These are phyloP conservation scores for Microplitis mediator DNA, from an alignment of 1,140 invertebrate species.

Conservation along the genomic window DNA sequence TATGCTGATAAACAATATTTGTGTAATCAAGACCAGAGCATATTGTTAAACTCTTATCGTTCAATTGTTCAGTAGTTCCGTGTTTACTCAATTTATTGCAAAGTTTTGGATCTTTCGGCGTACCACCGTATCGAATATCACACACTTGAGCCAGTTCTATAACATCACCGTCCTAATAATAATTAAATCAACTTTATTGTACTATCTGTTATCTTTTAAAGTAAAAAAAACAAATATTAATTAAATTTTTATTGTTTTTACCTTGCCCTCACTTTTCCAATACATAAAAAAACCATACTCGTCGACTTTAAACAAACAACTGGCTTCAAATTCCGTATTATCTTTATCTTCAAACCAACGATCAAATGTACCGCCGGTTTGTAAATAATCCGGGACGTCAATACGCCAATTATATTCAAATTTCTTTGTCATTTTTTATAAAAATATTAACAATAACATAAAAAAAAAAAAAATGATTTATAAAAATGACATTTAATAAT, in stretches of 20 bases:
- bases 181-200: not conserved
- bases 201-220: not conserved
- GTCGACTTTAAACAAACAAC: constrained; percentile 93
- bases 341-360: constrained; percentile 97
- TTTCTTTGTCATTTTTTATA: constrained; percentile 87
- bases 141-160: constrained; percentile 96
- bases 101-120: constrained; percentile 89
- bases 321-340: constrained; percentile 82
- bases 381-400: constrained; percentile 84
- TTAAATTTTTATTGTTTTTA: constrained; percentile 61
- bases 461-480: not conserved
- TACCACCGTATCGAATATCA: constrained; percentile 88
- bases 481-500: not conserved
- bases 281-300: constrained; percentile 99
- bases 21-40: constrained; percentile 98
- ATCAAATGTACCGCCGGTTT: constrained; percentile 85
- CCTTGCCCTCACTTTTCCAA: constrained; percentile 96
- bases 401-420: constrained; percentile 99
- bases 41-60: constrained; percentile 93
- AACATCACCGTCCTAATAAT: constrained; percentile 90
- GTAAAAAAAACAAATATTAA: too few relatives aligned
- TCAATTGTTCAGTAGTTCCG: constrained; percentile 74
- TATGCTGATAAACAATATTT: constrained; percentile 95
- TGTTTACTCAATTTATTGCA: constrained; percentile 80
- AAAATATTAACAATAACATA: not conserved